phyloP scores from a whole-genome alignment of 2,113 vertebrate genomes.

The Barnardius zonarius region DNA sequence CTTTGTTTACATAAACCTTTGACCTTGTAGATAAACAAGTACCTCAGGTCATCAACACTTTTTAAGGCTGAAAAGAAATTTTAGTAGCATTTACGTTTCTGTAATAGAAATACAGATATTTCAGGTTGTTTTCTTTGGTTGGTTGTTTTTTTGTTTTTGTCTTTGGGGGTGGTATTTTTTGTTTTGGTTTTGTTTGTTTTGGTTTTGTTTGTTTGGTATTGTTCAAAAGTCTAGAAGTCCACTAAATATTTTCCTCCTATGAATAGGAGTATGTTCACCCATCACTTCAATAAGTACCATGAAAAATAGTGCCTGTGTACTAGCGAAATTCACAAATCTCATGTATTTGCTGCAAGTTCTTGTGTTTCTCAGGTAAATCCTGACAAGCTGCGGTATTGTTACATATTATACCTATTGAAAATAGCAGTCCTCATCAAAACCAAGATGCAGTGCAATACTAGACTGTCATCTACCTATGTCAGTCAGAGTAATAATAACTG shows the following conservation, averaged over 20 bases:
- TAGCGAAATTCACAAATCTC: background rate
- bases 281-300: background rate
- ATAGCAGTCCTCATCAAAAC: slow-evolving; percentile 1
- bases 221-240: background rate
- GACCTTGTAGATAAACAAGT: background rate
- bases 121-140: background rate
- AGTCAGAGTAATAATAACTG: background rate
- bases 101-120: background rate
- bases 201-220: background rate
- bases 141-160: background rate
- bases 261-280: background rate
- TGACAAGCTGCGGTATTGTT: background rate
- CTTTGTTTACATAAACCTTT: background rate
- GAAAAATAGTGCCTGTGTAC: background rate
- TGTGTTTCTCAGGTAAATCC: background rate
- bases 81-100: background rate
- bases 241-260: background rate
- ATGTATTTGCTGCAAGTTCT: background rate
- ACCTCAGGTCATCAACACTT: background rate
- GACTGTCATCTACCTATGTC: background rate
- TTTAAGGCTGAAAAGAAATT: background rate
- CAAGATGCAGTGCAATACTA: background rate
- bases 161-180: too few species aligned
- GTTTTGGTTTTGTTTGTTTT: background rate
- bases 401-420: background rate